Percentiles rank a stretch among this genome's conserved stretches.
These are phyloP conservation scores for Panagrolaimus sp. DNA, from an alignment of 1,140 invertebrate species.

Conservation along the genomic window DNA sequence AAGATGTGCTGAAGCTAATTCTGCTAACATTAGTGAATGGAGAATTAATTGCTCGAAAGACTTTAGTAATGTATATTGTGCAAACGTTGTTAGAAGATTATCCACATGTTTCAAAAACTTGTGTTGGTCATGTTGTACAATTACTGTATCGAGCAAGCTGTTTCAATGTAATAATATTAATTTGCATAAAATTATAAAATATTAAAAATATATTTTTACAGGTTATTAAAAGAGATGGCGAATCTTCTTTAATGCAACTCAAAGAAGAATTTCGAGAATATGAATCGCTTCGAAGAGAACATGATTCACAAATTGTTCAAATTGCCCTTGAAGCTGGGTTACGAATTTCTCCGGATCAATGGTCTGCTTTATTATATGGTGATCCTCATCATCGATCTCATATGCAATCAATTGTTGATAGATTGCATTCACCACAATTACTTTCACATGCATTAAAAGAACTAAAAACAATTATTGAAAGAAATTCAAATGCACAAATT, in stretches of 20 bases:
- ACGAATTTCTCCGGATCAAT: slow-evolving; percentile 92
- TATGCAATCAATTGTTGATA: slow-evolving; percentile 93
- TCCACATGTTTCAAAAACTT: slow-evolving; percentile 94
- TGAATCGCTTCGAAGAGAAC: slow-evolving; percentile 82
- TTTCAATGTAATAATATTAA: slow-evolving; percentile 74
- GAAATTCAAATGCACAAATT: slow-evolving; percentile 59
- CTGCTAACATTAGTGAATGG: slow-evolving; percentile 88
- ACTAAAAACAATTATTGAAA: slow-evolving; percentile 22
- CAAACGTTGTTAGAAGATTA: slow-evolving; percentile 88
- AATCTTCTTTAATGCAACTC: slow-evolving; percentile 95
- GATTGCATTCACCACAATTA: slow-evolving; percentile 57
- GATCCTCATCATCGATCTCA: slow-evolving; percentile 90
- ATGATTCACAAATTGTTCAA: slow-evolving; percentile 95
- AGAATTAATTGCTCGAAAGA: slow-evolving; percentile 89
- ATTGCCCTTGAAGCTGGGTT: slow-evolving; percentile 94
- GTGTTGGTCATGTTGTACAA: slow-evolving; percentile 96
- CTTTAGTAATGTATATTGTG: slow-evolving; percentile 96
- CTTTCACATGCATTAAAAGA: slow-evolving; percentile 27
- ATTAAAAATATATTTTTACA: slow-evolving; percentile 56
- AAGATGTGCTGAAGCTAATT: slow-evolving; percentile 90
- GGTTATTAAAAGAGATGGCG: slow-evolving; percentile 91
- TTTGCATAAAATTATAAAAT: slow-evolving; percentile 20
- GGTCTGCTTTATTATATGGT: slow-evolving; percentile 91
- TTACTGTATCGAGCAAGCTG: slow-evolving; percentile 92
- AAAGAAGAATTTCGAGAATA: slow-evolving; percentile 95